These are phyloP conservation scores for Psilopogon haemacephalus DNA, from an alignment of 2,113 vertebrate genomes.

Conservation along the genomic window DNA sequence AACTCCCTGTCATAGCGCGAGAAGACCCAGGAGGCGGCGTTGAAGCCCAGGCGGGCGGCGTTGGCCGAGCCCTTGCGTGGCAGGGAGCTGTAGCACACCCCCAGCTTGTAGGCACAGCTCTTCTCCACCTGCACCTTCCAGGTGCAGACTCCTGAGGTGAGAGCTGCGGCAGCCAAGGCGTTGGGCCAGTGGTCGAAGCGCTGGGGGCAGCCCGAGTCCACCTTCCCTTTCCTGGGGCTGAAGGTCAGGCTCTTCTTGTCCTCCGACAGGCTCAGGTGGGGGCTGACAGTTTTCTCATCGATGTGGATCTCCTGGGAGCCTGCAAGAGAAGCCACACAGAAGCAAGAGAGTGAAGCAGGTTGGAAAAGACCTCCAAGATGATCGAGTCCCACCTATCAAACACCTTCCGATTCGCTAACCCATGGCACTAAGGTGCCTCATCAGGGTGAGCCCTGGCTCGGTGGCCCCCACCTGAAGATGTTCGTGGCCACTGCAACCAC, in stretches of 20 bases:
- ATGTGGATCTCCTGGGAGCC: slow-evolving; percentile 77
- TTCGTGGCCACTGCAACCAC: not conserved
- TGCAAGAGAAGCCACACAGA: slow-evolving; percentile 37
- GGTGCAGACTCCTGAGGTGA: slow-evolving; percentile 81
- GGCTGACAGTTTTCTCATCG: slow-evolving; percentile 83
- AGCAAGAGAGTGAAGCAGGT: too few relatives aligned
- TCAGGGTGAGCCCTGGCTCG: accelerated
- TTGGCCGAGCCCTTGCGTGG: slow-evolving; percentile 84
- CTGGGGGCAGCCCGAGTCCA: slow-evolving; percentile 72
- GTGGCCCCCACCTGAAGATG: not conserved
- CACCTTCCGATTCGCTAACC: too few relatives aligned
- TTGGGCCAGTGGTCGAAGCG: slow-evolving; percentile 94
- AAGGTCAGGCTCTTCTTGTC: slow-evolving; percentile 85
- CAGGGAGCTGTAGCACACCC: slow-evolving; percentile 85
- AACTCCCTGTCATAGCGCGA: slow-evolving; percentile 86
- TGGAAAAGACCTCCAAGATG: too few relatives aligned
- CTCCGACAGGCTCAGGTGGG: slow-evolving; percentile 83
- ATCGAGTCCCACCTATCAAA: too few relatives aligned
- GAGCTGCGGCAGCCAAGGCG: slow-evolving; percentile 76
- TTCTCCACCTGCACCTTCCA: slow-evolving; percentile 85
- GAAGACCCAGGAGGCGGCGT: slow-evolving; percentile 88
- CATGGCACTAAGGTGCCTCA: too few relatives aligned
- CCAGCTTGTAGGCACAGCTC: slow-evolving; percentile 90
- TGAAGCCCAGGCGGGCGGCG: slow-evolving; percentile 85
- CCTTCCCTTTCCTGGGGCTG: slow-evolving; percentile 78